Percentiles rank a stretch among this genome's conserved stretches.
phyloP scores from a whole-genome alignment of 2,113 vertebrate species.

The Clarias macrocephalus region DNA sequence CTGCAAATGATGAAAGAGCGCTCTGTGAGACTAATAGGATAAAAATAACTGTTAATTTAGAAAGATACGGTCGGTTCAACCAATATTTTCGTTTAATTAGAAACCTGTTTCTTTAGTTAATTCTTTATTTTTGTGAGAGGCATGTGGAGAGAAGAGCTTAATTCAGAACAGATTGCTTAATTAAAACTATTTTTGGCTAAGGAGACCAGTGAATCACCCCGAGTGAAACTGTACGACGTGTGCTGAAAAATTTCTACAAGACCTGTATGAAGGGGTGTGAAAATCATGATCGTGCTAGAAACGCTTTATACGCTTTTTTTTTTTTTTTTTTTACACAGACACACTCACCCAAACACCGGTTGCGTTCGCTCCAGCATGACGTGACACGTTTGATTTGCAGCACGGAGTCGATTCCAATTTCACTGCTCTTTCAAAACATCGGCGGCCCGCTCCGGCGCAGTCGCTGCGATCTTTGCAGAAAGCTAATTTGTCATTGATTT shows the following conservation, averaged over 20 bases:
- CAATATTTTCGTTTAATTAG: conserved; percentile 50
- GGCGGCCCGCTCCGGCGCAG: background rate
- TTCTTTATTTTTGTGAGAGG: conserved; percentile 43
- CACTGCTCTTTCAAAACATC: conserved; percentile 29
- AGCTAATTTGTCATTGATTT: conserved; percentile 53
- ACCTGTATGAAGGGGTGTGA: background rate
- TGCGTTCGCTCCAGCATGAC: conserved; percentile 8
- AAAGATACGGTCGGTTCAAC: conserved; percentile 8
- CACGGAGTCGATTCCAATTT: conserved; percentile 31
- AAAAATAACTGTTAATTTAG: conserved; percentile 36
- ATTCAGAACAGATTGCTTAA: conserved; percentile 46
- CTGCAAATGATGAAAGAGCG: conserved; percentile 16
- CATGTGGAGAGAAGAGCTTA: conserved; percentile 34
- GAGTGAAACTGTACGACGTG: conserved; percentile 7
- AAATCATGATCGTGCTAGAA: background rate
- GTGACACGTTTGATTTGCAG: conserved; percentile 24
- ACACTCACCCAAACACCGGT: background rate
- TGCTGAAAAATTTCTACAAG: background rate
- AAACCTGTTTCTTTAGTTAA: conserved; percentile 46
- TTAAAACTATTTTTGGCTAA: conserved; percentile 47
- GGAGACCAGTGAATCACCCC: background rate
- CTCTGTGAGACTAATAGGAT: conserved; percentile 2
- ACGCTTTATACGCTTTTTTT: background rate
- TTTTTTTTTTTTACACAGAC: too few relatives aligned
- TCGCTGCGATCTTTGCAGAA: conserved; percentile 49